Conservation (phyloP, 1,140 invertebrate genomes). For the Limonius californicus region DNA sequence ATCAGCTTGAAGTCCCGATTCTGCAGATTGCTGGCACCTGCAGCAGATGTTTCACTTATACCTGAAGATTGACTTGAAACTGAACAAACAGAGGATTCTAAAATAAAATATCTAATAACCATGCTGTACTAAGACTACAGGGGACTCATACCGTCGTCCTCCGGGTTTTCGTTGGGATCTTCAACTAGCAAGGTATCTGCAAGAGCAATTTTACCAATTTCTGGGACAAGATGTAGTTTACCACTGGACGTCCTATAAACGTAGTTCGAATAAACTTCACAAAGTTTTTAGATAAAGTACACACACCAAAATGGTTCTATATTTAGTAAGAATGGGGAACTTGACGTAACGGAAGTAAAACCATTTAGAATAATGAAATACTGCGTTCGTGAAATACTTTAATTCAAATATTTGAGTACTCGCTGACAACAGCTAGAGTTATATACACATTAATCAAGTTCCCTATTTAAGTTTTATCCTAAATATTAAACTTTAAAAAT, state of each 20-base stretch:
- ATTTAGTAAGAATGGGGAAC: too few relatives aligned
- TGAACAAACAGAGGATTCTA: constrained; percentile 58
- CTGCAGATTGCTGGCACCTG: constrained; percentile 56
- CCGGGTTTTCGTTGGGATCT: constrained; percentile 62
- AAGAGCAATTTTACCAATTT: constrained; percentile 78
- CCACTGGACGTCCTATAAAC: constrained; percentile 69
- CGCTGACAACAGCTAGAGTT: too few relatives aligned
- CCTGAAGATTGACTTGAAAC: constrained; percentile 56
- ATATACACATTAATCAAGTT: too few relatives aligned
- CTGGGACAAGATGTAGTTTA: constrained; percentile 77
- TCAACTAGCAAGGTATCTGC: constrained; percentile 83
- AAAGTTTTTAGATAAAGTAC: too few relatives aligned
- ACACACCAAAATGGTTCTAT: too few relatives aligned
- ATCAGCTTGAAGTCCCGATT: constrained; percentile 88
- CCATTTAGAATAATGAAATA: too few relatives aligned
- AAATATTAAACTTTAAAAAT: too few relatives aligned
- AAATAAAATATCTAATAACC: constrained; percentile 21
- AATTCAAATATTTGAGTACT: too few relatives aligned
- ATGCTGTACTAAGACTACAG: not conserved
- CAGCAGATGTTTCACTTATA: constrained; percentile 51
- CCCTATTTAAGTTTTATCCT: too few relatives aligned
- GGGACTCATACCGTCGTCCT: constrained; percentile 61
- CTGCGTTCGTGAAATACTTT: too few relatives aligned
- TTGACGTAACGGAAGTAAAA: too few relatives aligned
- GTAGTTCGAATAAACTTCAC: too few relatives aligned